A percentile compares a stretch with the other conserved stretches of the same genome.
Conservation (phyloP, 2,113 vertebrate genomes). For the Leucosticte australis region DNA sequence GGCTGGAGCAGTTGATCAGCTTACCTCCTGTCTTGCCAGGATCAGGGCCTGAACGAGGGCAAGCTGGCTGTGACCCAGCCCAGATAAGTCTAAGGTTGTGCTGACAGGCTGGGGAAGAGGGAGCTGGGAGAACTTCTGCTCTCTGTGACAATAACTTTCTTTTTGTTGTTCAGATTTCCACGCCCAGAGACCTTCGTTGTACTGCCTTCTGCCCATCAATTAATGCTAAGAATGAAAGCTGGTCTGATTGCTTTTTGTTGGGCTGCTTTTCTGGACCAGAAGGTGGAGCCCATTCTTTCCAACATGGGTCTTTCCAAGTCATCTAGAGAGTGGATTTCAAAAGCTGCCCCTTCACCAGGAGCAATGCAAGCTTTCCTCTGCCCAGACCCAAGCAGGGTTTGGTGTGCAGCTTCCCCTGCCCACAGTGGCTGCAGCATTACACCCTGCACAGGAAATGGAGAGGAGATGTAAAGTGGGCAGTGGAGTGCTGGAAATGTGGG, state of each 20-base stretch:
- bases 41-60: slow-evolving; percentile 40
- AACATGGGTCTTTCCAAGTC: background rate
- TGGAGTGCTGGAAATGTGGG: background rate
- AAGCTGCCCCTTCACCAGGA: background rate
- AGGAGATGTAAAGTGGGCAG: background rate
- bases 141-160: background rate
- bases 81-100: background rate
- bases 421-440: background rate
- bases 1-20: slow-evolving; percentile 14
- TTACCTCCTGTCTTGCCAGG: slow-evolving; percentile 25
- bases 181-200: background rate
- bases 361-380: background rate
- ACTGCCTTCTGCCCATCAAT: background rate
- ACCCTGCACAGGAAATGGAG: background rate
- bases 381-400: background rate
- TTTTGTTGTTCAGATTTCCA: background rate
- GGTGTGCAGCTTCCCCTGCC: background rate
- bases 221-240: background rate
- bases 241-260: background rate
- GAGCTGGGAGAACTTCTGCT: background rate
- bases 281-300: background rate
- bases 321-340: background rate
- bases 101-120: background rate
- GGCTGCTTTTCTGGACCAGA: background rate
- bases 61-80: slow-evolving; percentile 41